Evolutionary conservation across 2,113 vertebrate species (phyloP), one percentile per base, ranked within the genome.

Genomic region (Pao palembangensis): DNA sequence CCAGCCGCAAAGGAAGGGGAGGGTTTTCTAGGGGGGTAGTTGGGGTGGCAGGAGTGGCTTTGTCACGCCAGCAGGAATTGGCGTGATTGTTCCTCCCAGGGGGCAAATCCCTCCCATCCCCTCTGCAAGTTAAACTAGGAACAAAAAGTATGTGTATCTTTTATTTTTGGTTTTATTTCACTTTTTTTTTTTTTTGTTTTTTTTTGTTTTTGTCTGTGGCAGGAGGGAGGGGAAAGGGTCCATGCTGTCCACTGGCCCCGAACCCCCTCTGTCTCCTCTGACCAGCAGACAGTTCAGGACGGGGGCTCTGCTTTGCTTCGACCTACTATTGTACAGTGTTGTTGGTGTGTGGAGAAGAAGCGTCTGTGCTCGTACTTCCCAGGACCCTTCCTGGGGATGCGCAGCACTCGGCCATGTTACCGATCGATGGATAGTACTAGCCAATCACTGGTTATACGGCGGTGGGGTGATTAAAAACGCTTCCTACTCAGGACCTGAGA

Each of bases 91-190:
- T 84, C 82, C 85, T 86, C 73, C 69, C 73, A 75, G 71, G 78
- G 74, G 73, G 80, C 82, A 76, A 84, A 84, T 78, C 77, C 82
- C 68, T 85, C 85, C 81, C 87, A 72, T 81, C 83, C 84, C 70
- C 86, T 86, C 89, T 84, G 78, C 85, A 81, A 67, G 87, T 79
- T 88, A 85, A 86, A 86, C 74, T 88, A 90, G 80, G 85, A 91
- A 87, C 76, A 79, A 80, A 92, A 90, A 85, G 64, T 91, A 66
- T 71, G 82, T 90, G 86, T 90, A 87, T 82, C 76, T 87, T 91
- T 87, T 77, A 76, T 86, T 73, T 76, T 83, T 82, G 61, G 42
- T 80, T 84, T 87, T 70, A 64, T 77, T 78, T 79, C 58, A 71
- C 67, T 76, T 42, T 43, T 67, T 79, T 74, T 75, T 71, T 67